Percentiles rank a stretch among this genome's conserved stretches.
phyloP scores from a whole-genome alignment of 2,797 vertebrate genomes.

The Sebastes trivittatus region DNA sequence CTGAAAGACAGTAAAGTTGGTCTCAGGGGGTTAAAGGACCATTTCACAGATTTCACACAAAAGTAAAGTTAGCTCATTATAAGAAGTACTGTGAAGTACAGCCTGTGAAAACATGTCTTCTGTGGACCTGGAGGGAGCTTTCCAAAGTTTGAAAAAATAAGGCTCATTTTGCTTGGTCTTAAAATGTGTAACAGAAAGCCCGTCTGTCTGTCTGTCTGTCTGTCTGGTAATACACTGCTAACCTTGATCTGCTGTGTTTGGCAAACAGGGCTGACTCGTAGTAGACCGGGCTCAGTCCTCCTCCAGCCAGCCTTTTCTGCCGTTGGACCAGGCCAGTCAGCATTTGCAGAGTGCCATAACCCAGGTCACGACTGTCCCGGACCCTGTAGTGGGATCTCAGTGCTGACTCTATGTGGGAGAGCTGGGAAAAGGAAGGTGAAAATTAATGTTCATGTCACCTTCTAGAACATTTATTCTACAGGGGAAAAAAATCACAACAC shows the following conservation, averaged over 20 bases:
- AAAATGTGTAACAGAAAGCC: neutral
- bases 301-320: conserved; percentile 62
- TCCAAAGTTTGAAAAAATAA: neutral
- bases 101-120: neutral
- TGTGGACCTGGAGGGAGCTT: neutral
- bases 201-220: neutral
- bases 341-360: conserved; percentile 73
- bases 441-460: neutral
- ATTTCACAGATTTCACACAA: too few relatives aligned
- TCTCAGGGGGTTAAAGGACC: too few relatives aligned
- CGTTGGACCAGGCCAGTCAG: conserved; percentile 70
- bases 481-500: neutral
- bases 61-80: neutral
- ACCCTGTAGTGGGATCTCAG: conserved; percentile 80
- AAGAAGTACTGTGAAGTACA: neutral
- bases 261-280: conserved; percentile 81
- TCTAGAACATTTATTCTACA: neutral
- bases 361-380: conserved; percentile 80
- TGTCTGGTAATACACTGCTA: neutral
- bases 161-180: neutral
- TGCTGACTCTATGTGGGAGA: conserved; percentile 76
- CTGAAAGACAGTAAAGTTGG: too few relatives aligned
- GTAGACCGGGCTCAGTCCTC: conserved; percentile 65
- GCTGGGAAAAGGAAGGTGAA: conserved; percentile 44
- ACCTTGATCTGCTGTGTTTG: conserved; percentile 62